These are phyloP conservation scores for Odocoileus virginianus DNA, from an alignment of 2,113 vertebrate species.

Conservation along the genomic window DNA sequence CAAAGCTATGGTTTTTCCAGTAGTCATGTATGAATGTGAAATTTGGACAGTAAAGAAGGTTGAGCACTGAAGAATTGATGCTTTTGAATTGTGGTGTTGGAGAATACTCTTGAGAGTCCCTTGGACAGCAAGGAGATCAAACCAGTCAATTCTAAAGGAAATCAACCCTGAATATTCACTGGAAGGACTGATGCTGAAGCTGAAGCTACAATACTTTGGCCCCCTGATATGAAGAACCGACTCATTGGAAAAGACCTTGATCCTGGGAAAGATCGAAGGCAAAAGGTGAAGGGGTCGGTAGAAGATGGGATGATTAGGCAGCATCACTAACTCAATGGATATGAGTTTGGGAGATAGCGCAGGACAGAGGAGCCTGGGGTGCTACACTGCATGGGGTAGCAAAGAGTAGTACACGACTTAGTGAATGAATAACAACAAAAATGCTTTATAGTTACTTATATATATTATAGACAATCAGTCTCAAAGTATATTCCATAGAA, in stretches of 20 bases:
- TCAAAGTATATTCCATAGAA: background rate
- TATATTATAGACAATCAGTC: background rate
- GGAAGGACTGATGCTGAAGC: background rate
- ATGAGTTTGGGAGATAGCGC: background rate
- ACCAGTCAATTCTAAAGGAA: background rate
- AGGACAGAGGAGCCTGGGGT: background rate
- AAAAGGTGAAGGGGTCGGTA: background rate
- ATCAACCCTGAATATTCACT: background rate
- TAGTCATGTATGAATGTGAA: background rate
- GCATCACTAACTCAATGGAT: background rate
- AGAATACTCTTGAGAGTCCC: background rate
- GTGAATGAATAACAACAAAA: no score
- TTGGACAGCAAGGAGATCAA: background rate
- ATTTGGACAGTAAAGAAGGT: background rate
- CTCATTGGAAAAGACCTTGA: background rate
- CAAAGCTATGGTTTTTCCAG: background rate
- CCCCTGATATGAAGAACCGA: background rate
- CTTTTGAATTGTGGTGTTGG: background rate
- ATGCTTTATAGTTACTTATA: background rate
- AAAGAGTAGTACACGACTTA: background rate
- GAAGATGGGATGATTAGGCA: background rate
- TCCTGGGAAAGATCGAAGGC: background rate
- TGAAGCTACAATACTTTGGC: background rate
- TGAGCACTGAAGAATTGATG: background rate
- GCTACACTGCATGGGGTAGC: background rate